Percentiles rank a stretch among this genome's conserved stretches.
phyloP scores from a whole-genome alignment of 2,113 vertebrate genomes.

The Sander vitreus region DNA sequence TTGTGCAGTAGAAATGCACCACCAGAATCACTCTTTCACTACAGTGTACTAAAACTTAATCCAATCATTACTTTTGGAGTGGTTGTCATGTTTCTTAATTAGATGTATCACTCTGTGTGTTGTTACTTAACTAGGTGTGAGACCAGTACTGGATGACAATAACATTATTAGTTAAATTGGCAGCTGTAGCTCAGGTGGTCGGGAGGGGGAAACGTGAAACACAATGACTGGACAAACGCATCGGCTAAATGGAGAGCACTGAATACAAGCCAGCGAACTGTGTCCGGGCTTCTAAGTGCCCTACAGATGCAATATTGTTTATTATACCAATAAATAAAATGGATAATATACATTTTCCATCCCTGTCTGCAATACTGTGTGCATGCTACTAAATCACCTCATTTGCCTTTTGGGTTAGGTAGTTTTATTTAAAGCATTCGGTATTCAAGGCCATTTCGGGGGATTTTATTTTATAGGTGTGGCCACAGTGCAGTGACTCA shows the following conservation, averaged over 20 bases:
- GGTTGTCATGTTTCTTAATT: background rate
- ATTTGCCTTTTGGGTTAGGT: background rate
- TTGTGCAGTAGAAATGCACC: conserved; percentile 52
- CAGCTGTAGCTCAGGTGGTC: background rate
- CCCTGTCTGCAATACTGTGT: background rate
- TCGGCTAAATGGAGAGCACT: conserved; percentile 18
- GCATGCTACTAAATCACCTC: background rate
- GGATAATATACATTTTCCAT: background rate
- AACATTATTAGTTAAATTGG: background rate
- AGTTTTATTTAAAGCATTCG: background rate
- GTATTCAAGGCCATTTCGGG: conserved; percentile 11
- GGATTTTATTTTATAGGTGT: background rate
- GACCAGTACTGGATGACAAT: background rate
- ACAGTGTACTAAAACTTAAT: conserved; percentile 11
- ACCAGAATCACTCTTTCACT: conserved; percentile 34
- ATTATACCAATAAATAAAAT: conserved; percentile 16
- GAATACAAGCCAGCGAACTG: conserved; percentile 16
- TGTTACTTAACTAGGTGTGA: background rate
- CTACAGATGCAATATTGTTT: conserved; percentile 8
- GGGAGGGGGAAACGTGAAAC: background rate
- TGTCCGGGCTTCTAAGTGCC: conserved; percentile 5
- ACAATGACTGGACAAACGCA: conserved; percentile 3
- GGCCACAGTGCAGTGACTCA: background rate
- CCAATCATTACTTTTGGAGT: background rate
- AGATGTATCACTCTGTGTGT: background rate